These are phyloP conservation scores for Sebastes cheni DNA, from an alignment of 2,797 vertebrate species.

Conservation along the genomic window DNA sequence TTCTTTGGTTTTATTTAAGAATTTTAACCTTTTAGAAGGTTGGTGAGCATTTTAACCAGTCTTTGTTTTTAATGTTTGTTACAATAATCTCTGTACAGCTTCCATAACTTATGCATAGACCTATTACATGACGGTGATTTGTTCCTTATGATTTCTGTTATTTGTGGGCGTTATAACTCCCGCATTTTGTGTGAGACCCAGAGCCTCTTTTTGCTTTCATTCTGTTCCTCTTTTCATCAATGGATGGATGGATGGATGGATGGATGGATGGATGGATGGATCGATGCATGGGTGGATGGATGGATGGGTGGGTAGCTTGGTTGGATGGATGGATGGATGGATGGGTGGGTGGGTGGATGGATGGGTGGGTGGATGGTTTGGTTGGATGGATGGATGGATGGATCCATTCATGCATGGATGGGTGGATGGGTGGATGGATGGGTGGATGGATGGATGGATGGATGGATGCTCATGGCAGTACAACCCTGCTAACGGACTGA, in stretches of 20 bases:
- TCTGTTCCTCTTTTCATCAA: constrained; percentile 25
- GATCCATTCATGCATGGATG: neutral
- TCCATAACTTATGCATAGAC: constrained; percentile 73
- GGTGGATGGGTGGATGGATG: neutral
- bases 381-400: neutral
- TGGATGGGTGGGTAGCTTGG: no score
- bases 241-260: neutral
- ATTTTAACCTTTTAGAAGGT: constrained; percentile 59
- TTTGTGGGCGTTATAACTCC: neutral
- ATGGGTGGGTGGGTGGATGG: no score
- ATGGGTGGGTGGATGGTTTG: no score
- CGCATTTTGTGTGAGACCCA: constrained; percentile 25
- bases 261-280: neutral
- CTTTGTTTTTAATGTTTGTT: constrained; percentile 67
- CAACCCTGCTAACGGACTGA: constrained; percentile 26
- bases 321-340: no score
- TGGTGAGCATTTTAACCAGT: constrained; percentile 34
- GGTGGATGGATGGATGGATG: neutral
- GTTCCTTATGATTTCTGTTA: constrained; percentile 44
- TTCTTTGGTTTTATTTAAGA: constrained; percentile 64
- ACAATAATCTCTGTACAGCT: constrained; percentile 81
- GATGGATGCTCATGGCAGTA: constrained; percentile 39
- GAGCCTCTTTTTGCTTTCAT: constrained; percentile 43
- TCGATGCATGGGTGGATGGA: neutral
- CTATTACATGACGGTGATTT: constrained; percentile 58